Evolutionary conservation across 1,140 invertebrate genomes (phyloP).

Genomic region (Hylyphantes graminicola): DNA sequence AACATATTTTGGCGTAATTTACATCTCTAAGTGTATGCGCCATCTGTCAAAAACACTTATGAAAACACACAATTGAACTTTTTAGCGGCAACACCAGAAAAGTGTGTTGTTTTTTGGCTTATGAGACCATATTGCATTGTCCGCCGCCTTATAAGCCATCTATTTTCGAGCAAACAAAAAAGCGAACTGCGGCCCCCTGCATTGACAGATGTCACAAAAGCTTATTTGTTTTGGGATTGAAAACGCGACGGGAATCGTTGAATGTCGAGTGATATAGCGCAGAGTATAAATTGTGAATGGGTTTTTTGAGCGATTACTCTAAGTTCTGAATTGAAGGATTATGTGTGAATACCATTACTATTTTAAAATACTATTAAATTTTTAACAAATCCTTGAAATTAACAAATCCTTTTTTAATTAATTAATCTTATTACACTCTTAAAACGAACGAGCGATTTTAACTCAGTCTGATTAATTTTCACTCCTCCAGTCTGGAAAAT

Average conservation of each 20-base stretch:
- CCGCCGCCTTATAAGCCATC: slow-evolving; percentile 37
- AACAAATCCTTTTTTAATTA: too few relatives aligned
- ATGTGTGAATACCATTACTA: too few relatives aligned
- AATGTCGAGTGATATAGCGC: neutral
- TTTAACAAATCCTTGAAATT: too few relatives aligned
- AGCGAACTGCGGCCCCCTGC: slow-evolving; percentile 22
- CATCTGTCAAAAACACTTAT: slow-evolving; percentile 53
- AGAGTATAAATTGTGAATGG: too few relatives aligned
- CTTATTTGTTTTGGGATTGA: slow-evolving; percentile 37
- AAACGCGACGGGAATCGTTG: neutral
- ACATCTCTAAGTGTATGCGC: slow-evolving; percentile 36
- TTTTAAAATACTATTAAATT: too few relatives aligned
- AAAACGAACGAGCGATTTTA: too few relatives aligned
- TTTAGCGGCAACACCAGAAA: neutral
- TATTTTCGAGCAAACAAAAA: slow-evolving; percentile 33
- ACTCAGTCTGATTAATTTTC: too few relatives aligned
- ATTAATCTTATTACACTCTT: too few relatives aligned
- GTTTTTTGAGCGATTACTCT: too few relatives aligned
- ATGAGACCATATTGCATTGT: slow-evolving; percentile 40
- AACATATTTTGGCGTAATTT: slow-evolving; percentile 35
- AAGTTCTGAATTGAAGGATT: too few relatives aligned
- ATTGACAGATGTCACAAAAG: slow-evolving; percentile 43
- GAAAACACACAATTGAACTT: slow-evolving; percentile 29
- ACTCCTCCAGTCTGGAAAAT: too few relatives aligned
- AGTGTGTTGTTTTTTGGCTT: slow-evolving; percentile 19